Percentiles rank a stretch among this genome's conserved stretches.
phyloP scores from a whole-genome alignment of 2,888 invertebrate genomes.

The Epinotia demarniana region DNA sequence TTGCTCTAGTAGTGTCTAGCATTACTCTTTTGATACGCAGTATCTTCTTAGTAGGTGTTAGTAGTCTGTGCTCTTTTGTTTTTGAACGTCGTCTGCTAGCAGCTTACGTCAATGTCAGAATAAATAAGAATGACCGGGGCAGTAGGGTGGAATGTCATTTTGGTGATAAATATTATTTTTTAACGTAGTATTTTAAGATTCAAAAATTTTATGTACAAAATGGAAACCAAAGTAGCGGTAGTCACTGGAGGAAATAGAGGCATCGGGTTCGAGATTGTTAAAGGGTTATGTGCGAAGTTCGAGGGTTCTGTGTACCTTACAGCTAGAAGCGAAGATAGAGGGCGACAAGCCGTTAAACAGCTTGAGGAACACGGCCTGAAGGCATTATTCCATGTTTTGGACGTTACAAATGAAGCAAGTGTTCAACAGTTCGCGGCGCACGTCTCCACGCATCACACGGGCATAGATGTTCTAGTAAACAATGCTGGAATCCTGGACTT shows the following conservation, averaged over 20 bases:
- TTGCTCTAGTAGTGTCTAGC: no score
- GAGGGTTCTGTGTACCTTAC: conserved; percentile 90
- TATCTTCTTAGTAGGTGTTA: no score
- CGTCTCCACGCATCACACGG: conserved; percentile 86
- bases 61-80: neutral
- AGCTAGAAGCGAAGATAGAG: conserved; percentile 86
- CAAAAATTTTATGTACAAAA: conserved; percentile 72
- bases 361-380: conserved; percentile 84
- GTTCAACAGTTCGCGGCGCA: conserved; percentile 84
- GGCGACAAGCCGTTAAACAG: conserved; percentile 85
- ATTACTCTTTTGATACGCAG: no score
- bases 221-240: conserved; percentile 82
- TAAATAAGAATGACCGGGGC: conserved; percentile 55
- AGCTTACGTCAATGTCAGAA: conserved; percentile 30
- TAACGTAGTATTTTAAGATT: conserved; percentile 65
- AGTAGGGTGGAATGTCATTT: conserved; percentile 56
- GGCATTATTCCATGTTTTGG: conserved; percentile 88
- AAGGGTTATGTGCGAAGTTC: conserved; percentile 87
- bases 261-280: conserved; percentile 80
- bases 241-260: conserved; percentile 80
- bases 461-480: conserved; percentile 90
- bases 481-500: conserved; percentile 91
- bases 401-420: conserved; percentile 87
- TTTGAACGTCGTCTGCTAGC: conserved; percentile 4
- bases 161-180: conserved; percentile 62